Base-by-base conservation (phyloP, 2,113 vertebrate genomes). In the Isichthys henryi region DNA sequence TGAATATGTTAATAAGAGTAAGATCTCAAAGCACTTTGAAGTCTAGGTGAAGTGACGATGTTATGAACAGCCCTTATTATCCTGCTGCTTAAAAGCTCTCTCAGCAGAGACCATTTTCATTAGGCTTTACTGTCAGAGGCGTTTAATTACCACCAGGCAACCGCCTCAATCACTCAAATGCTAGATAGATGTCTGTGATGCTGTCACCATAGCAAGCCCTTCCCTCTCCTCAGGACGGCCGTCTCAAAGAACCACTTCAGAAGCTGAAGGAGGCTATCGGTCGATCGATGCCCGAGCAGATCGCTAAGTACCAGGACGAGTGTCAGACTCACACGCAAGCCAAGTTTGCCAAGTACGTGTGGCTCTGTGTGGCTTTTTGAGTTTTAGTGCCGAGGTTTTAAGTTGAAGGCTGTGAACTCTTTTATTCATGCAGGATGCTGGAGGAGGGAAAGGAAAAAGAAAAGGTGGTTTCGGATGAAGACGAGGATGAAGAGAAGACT, bases 251-350 rank as follows among this genome's bases (percentile, higher is more conserved):
- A 23, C 96, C 97, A 3, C 91, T 98, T 74, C 96, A 96, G 93
- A 98, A 96, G 89, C 95, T 99, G 2, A 98, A 96, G 91, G 97
- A 97, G 89, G 97, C 97, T 86, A 96, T 99, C 88, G 93, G 94
- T 86, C 96, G 95, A 93, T 96, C 95, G 3, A 98, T 99, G 97
- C 97, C 97, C 0, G 97, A 98, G 89, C 98, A 99, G 96, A 95
- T 98, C 85, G 93, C 95, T 48, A 95, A 95, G 92, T 99, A 97
- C 94, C 96, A 97, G 83, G 95, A 97, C 62, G 96, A 95, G 83
- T 98, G 96, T 93, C 96, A 96, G 92, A 96, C 95, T 3, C 95
- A 97, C 27, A 96, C 96, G 3, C 96, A 97, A 92, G 96, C 96
- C 89, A 98, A 96, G 92, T 96, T 96, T 46, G 95, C 96, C 77